Percentiles rank a stretch among this genome's conserved stretches.
Conservation (phyloP, 2,797 vertebrate genomes). For the Calcarius lapponicus region DNA sequence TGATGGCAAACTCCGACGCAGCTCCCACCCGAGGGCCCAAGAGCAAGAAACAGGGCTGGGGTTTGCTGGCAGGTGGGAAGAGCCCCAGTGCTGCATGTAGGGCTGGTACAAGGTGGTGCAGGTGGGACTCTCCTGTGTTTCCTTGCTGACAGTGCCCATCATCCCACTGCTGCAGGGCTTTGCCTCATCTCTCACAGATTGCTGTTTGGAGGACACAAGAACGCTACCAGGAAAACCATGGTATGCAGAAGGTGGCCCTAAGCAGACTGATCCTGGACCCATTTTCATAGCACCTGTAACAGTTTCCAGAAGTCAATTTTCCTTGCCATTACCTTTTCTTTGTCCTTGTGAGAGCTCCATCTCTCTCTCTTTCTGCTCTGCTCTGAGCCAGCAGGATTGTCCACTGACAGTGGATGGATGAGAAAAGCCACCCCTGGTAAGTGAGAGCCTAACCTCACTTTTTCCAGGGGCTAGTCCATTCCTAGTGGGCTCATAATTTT, state of each 20-base stretch:
- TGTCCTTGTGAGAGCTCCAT: background rate
- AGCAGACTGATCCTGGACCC: background rate
- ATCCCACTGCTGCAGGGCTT: background rate
- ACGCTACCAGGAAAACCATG: background rate
- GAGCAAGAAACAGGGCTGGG: fast-evolving
- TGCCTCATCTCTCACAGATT: background rate
- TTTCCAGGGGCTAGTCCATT: background rate
- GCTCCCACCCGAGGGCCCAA: fast-evolving
- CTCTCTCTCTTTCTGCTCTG: background rate
- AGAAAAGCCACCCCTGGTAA: background rate
- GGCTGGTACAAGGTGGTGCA: background rate
- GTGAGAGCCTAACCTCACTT: background rate
- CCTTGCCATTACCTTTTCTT: background rate
- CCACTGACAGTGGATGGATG: fast-evolving
- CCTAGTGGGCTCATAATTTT: background rate
- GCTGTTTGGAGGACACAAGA: background rate
- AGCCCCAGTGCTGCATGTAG: fast-evolving
- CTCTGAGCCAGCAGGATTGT: background rate
- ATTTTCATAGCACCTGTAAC: background rate
- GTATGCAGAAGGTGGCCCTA: background rate
- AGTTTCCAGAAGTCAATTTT: background rate
- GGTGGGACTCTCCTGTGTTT: background rate
- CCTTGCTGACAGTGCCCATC: background rate
- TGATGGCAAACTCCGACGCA: background rate
- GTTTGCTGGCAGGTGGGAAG: background rate